Percentiles rank a stretch among this genome's conserved stretches.
These are phyloP conservation scores for Meliscaeva auricollis DNA, from an alignment of 2,888 invertebrate genomes.

Conservation along the genomic window DNA sequence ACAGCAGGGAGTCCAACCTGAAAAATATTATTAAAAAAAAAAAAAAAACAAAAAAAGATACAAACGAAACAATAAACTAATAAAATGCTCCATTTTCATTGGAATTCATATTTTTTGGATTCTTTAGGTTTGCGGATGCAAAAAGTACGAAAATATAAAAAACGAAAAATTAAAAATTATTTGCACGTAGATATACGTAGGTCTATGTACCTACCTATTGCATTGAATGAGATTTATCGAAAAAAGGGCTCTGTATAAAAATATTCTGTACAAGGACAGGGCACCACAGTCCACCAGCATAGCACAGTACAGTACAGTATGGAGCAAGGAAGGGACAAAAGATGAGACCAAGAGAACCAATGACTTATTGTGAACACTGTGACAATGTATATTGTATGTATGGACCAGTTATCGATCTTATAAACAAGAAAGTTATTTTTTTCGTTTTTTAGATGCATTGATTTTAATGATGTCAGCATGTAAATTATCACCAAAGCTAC, in stretches of 20 bases:
- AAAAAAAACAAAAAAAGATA: slow-evolving; percentile 13
- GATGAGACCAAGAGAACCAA: background rate
- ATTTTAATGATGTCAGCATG: slow-evolving; percentile 17
- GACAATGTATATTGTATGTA: background rate
- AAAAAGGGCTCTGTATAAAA: slow-evolving; percentile 2
- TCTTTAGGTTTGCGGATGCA: slow-evolving; percentile 21
- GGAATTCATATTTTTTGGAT: slow-evolving; percentile 64
- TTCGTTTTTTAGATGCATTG: slow-evolving; percentile 5
- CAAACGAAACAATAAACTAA: slow-evolving; percentile 70
- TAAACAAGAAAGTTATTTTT: slow-evolving; percentile 3
- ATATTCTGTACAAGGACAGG: background rate
- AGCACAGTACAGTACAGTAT: too few species aligned
- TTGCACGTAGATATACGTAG: background rate
- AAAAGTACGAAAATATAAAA: background rate
- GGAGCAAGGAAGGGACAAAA: background rate
- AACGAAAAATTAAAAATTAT: background rate
- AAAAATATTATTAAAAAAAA: slow-evolving; percentile 31
- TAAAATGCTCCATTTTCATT: slow-evolving; percentile 71
- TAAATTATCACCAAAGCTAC: slow-evolving; percentile 10
- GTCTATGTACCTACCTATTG: background rate
- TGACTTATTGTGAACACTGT: slow-evolving; percentile 16
- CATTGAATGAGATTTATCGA: slow-evolving; percentile 6
- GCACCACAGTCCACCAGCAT: too few species aligned
- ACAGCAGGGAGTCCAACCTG: slow-evolving; percentile 65
- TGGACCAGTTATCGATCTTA: slow-evolving; percentile 22